phyloP scores from a whole-genome alignment of 53 echinoderm and acorn worm genomes.

The Echinometra lucunter region DNA sequence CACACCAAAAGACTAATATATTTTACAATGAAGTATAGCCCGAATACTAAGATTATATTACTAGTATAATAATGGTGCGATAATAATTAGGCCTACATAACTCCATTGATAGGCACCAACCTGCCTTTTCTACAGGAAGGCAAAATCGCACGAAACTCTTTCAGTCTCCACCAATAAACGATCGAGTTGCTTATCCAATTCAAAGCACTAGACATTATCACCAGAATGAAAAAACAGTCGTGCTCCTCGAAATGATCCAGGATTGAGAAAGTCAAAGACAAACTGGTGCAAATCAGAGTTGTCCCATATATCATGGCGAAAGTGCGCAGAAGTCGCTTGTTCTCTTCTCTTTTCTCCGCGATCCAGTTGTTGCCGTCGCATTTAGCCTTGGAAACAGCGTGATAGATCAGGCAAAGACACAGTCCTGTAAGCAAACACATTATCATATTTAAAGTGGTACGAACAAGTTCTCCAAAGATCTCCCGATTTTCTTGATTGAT shows the following conservation, averaged over 20 bases:
- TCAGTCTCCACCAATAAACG: slow-evolving; percentile 3
- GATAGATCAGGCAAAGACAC: slow-evolving; percentile 1
- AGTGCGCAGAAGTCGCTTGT: slow-evolving; percentile 5
- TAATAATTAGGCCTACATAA: too few relatives aligned
- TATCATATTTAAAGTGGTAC: background rate
- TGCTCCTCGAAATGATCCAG: background rate
- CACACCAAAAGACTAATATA: too few relatives aligned
- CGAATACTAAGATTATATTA: too few relatives aligned
- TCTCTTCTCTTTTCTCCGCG: background rate
- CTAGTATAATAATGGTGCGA: too few relatives aligned
- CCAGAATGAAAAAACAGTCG: background rate
- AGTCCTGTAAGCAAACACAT: background rate
- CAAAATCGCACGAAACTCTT: slow-evolving; percentile 11
- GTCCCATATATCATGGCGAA: background rate
- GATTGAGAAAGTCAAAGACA: background rate
- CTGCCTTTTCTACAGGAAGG: background rate
- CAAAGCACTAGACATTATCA: background rate
- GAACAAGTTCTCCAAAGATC: background rate
- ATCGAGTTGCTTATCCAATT: slow-evolving; percentile 14
- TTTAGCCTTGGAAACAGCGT: background rate
- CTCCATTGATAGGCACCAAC: background rate
- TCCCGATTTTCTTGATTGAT: background rate
- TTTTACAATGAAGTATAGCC: too few relatives aligned
- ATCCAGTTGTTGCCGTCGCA: background rate
- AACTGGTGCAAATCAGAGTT: background rate